Evolutionary conservation across 2,797 vertebrate species (phyloP).

Genomic region (Platalea minor): DNA sequence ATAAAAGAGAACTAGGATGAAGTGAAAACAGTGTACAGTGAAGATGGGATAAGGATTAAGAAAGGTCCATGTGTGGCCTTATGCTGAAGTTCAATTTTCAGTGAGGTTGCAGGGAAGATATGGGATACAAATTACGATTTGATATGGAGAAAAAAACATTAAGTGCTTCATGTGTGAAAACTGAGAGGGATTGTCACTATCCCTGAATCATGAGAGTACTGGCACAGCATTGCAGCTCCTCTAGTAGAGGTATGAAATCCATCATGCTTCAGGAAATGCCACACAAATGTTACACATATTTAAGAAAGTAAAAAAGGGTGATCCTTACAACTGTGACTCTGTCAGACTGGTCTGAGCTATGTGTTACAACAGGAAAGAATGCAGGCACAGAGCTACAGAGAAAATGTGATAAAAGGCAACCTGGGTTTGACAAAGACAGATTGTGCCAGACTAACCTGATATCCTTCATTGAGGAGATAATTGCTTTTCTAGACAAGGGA

Average conservation of each 20-base stretch:
- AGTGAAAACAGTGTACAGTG: not conserved
- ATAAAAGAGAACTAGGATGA: not conserved
- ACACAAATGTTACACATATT: not conserved
- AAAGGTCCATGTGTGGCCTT: not conserved
- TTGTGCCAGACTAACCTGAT: not conserved
- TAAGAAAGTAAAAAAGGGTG: not conserved
- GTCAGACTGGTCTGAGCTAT: not conserved
- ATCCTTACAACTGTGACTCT: not conserved
- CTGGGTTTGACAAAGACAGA: not conserved
- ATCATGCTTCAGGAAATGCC: not conserved
- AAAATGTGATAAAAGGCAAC: not conserved
- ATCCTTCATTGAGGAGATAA: not conserved
- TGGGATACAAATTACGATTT: not conserved
- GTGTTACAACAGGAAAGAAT: not conserved
- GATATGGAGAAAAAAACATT: not conserved
- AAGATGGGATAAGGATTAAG: not conserved
- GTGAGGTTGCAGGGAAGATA: not conserved
- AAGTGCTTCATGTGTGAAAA: not conserved
- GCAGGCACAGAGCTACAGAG: not conserved
- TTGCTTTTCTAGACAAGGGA: slow-evolving; percentile 7
- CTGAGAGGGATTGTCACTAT: not conserved
- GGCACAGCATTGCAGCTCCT: not conserved
- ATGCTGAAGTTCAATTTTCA: not conserved
- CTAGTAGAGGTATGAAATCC: not conserved
- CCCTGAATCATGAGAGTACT: not conserved